These are phyloP conservation scores for Melierax canorus DNA, from an alignment of 2,113 vertebrate species.

Conservation along the genomic window DNA sequence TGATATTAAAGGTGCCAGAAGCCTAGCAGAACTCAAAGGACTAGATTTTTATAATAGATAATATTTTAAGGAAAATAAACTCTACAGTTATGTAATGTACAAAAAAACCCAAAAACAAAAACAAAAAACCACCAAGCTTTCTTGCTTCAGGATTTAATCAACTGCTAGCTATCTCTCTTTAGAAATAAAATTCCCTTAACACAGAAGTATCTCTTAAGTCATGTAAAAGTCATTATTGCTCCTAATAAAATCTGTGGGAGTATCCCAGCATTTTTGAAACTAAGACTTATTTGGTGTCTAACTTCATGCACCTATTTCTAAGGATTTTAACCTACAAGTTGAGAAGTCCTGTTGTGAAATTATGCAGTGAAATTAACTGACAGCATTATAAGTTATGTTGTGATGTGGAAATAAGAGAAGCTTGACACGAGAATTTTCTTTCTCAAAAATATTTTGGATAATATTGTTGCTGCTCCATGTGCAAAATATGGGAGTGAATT, in stretches of 20 bases:
- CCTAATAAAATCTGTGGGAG: background rate
- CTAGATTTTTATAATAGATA: background rate
- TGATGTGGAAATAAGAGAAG: background rate
- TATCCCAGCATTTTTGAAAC: background rate
- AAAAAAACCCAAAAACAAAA: background rate
- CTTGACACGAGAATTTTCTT: background rate
- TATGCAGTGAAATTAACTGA: background rate
- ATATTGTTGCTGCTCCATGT: background rate
- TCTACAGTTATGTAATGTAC: background rate
- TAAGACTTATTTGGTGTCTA: background rate
- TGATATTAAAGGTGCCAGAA: background rate
- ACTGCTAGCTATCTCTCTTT: background rate
- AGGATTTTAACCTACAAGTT: background rate
- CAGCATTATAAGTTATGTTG: background rate
- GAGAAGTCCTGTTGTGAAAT: background rate
- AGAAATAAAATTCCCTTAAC: background rate
- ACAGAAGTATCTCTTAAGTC: background rate
- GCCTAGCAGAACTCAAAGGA: background rate
- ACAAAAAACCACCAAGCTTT: background rate
- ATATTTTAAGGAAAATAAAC: background rate
- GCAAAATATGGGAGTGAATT: background rate
- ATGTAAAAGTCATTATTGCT: background rate
- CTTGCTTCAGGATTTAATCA: background rate
- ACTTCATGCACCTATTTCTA: background rate
- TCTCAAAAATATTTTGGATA: background rate